Evolutionary conservation across 1,140 invertebrate species (phyloP).

Genomic region (Adoxophyes honmai): DNA sequence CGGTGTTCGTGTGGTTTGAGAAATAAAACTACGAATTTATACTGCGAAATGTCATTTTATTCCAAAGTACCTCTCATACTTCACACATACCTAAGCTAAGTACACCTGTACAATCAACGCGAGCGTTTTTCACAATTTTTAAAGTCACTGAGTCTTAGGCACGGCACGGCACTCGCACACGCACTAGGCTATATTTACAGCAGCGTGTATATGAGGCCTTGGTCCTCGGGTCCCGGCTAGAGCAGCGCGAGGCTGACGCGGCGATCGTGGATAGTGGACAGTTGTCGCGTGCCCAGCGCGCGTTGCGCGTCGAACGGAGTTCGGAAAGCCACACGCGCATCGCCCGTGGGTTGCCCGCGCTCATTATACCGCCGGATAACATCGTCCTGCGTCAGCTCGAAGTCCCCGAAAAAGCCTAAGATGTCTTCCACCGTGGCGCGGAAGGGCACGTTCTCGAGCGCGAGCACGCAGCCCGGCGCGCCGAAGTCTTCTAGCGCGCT

Average conservation of each 20-base stretch:
- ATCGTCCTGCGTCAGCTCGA: conserved; percentile 84
- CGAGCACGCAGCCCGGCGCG: conserved; percentile 88
- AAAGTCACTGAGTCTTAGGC: no score
- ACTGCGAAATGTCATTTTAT: conserved; percentile 13
- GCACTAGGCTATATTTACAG: conserved; percentile 18
- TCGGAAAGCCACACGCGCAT: conserved; percentile 90
- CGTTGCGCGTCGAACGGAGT: conserved; percentile 85
- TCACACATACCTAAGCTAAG: conserved; percentile 2
- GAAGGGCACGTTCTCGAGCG: conserved; percentile 91
- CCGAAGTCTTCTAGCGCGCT: conserved; percentile 81
- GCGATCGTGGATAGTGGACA: conserved; percentile 60
- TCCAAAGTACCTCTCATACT: conserved; percentile 7
- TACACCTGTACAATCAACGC: conserved; percentile 5
- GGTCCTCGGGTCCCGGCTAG: conserved; percentile 29
- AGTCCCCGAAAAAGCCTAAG: conserved; percentile 89
- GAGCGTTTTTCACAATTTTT: background rate
- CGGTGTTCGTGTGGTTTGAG: conserved; percentile 25
- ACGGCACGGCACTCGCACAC: conserved; percentile 12
- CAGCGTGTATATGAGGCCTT: conserved; percentile 5
- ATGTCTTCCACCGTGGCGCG: conserved; percentile 92
- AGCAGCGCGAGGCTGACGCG: conserved; percentile 54
- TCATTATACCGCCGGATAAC: conserved; percentile 91
- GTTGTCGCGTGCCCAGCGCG: conserved; percentile 79
- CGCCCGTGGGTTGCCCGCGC: conserved; percentile 90
- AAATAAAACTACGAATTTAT: conserved; percentile 26